These are phyloP conservation scores for Octonoba sinensis DNA, from an alignment of 2,888 invertebrate species.

Conservation along the genomic window DNA sequence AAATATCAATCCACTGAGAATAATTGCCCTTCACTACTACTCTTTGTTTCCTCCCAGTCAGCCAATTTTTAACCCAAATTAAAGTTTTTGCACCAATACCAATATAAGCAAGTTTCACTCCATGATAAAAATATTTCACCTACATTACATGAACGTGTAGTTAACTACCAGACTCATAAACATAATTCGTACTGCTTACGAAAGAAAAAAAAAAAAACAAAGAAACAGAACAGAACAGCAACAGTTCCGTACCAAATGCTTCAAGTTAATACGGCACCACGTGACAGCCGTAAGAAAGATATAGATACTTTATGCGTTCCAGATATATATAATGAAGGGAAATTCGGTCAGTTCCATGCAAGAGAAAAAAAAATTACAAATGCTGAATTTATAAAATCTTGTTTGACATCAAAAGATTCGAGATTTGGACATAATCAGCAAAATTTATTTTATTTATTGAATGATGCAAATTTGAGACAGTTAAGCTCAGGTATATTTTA, in stretches of 20 bases:
- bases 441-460: conserved; percentile 10
- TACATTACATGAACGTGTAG: conserved; percentile 5
- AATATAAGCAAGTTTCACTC: too few relatives aligned
- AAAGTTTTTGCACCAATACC: too few relatives aligned
- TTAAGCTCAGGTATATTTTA: conserved; percentile 20
- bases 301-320: conserved; percentile 16
- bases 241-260: not conserved
- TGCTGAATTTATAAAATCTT: conserved; percentile 10
- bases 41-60: not conserved
- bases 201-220: conserved; percentile 4
- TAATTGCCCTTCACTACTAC: too few relatives aligned
- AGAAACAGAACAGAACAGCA: too few relatives aligned
- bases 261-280: not conserved
- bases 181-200: conserved; percentile 14
- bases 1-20: too few relatives aligned
- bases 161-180: conserved; percentile 3
- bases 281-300: conserved; percentile 1
- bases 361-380: not conserved
- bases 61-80: too few relatives aligned
- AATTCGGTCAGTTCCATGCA: conserved; percentile 7
- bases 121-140: conserved; percentile 2
- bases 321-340: conserved; percentile 9
- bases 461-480: conserved; percentile 15
- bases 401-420: not conserved
- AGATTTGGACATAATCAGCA: conserved; percentile 1